phyloP scores from a whole-genome alignment of 2,888 invertebrate genomes.

The Nephrotoma flavescens region DNA sequence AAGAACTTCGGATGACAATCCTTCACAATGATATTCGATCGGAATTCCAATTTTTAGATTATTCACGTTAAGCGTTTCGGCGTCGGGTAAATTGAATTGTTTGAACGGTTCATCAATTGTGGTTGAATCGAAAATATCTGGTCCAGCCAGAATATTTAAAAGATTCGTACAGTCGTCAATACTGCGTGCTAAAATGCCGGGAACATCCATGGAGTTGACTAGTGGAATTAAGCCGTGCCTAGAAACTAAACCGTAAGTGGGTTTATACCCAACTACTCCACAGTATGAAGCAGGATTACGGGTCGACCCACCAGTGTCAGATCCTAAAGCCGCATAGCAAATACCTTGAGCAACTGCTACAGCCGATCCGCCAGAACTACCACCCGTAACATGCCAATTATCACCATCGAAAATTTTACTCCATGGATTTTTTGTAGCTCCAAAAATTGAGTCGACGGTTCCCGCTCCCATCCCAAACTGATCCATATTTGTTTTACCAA shows the following conservation, averaged over 20 bases:
- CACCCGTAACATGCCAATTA: constrained; percentile 71
- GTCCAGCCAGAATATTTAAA: constrained; percentile 64
- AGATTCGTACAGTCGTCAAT: constrained; percentile 65
- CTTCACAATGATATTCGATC: constrained; percentile 68
- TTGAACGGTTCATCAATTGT: constrained; percentile 43
- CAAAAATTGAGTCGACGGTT: constrained; percentile 73
- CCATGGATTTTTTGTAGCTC: constrained; percentile 86
- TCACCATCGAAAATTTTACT: constrained; percentile 30
- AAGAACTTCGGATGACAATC: constrained; percentile 57
- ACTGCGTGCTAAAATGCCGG: constrained; percentile 72
- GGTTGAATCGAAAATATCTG: constrained; percentile 75
- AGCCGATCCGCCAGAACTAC: constrained; percentile 96
- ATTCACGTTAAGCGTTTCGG: constrained; percentile 40
- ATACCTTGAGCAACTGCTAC: constrained; percentile 79
- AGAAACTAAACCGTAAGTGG: constrained; percentile 89
- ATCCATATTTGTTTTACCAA: constrained; percentile 96
- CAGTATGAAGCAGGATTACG: constrained; percentile 93
- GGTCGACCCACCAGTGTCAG: constrained; percentile 96
- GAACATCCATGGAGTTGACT: constrained; percentile 96
- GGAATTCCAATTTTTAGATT: constrained; percentile 76
- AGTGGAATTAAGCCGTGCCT: constrained; percentile 89
- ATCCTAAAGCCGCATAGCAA: constrained; percentile 82
- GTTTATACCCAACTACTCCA: constrained; percentile 90
- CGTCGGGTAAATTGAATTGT: constrained; percentile 36
- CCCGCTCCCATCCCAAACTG: constrained; percentile 97